Evolutionary conservation across 2,797 vertebrate genomes (phyloP), one percentile per base, ranked within the genome.

Genomic region (Synanceia verrucosa): DNA sequence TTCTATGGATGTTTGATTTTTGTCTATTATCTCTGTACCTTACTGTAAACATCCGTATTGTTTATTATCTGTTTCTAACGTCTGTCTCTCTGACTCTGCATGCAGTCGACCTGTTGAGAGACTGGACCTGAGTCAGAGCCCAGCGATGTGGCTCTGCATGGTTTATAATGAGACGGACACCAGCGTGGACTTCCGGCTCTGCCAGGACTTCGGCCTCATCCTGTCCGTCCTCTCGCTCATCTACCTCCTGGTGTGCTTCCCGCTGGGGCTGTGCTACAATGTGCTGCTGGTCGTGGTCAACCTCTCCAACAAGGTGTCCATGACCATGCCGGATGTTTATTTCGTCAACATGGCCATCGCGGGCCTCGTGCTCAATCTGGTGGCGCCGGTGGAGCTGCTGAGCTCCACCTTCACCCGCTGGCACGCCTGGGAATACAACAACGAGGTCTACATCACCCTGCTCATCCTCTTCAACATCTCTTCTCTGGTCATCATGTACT

Each of bases 291-390:
- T 99, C 19, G 93, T 95, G 56, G 98, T 96, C 67, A 99, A 99
- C 86, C 94, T 99, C 65, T 96, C 95, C 66, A 97, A 97, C 93
- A 97, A 96, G 89, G 93, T 95, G 28, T 95, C 96, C 60, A 98
- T 99, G 97, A 98, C 97, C 33, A 99, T 99, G 97, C 98, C 97
- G 0, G 98, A 99, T 0, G 98, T 99, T 61, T 99, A 99, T 78
- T 99, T 99, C 0, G 96, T 99, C 85, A 99, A 99, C 92, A 98
- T 99, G 62, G 97, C 97, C 4, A 95, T 98, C 0, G 97, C 98
- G 0, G 97, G 97, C 6, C 94, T 99, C 6, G 95, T 99, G 81
- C 96, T 98, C 67, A 96, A 96, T 4, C 80, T 95, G 8, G 95
- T 98, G 87, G 97, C 96, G 0, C 96, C 97, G 0, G 88, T 95